Base-by-base conservation (phyloP, 2,113 vertebrate species). In the Bufo bufo region DNA sequence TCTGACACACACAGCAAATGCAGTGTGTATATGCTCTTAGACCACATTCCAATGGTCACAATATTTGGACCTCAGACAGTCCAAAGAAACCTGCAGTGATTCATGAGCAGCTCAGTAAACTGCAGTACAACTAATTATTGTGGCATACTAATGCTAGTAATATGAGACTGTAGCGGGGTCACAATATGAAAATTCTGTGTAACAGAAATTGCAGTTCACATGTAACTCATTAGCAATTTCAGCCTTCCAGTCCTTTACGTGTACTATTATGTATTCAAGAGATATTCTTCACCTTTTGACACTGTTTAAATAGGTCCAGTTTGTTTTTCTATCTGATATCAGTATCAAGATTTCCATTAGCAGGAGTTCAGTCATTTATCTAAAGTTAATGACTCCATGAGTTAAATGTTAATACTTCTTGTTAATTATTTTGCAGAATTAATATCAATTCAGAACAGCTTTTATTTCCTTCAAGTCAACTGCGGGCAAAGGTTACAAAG, bases 381-480 rank as follows among this genome's bases (percentile, higher is more conserved):
- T 13, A 50, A 61, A 58, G 11, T n/a, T 72, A 33, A n/a, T 85
- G 58, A 85, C 19, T 71, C 33, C 71, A 65, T 66, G 43, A 66
- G 19, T 78, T 65, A 78, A 78, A 65, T 86, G 85, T 86, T 86
- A 79, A 78, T 65, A 78, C 59, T 23, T 77, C 59, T 33, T 86
- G 58, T 52, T 65, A 77, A 86, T 86, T 77, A 77, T 86, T 86
- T 86, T 86, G 59, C 56, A 86, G 47, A 78, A 77, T 23, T 49
- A 79, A 78, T 66, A 23, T 45, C 6, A 75, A 45, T n/a, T 66
- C 20, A 43, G 58, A 65, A 54, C 74, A 79, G 59, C 6, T 52
- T 86, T 65, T 52, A 78, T 86, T 54, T 86, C 71, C 20, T 54
- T 79, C 12, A 78, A 50, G 45, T 49, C 61, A 3, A 47, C 6